These are phyloP conservation scores for Helicorthomorpha holstii DNA, from an alignment of 1,140 invertebrate species.

Conservation along the genomic window DNA sequence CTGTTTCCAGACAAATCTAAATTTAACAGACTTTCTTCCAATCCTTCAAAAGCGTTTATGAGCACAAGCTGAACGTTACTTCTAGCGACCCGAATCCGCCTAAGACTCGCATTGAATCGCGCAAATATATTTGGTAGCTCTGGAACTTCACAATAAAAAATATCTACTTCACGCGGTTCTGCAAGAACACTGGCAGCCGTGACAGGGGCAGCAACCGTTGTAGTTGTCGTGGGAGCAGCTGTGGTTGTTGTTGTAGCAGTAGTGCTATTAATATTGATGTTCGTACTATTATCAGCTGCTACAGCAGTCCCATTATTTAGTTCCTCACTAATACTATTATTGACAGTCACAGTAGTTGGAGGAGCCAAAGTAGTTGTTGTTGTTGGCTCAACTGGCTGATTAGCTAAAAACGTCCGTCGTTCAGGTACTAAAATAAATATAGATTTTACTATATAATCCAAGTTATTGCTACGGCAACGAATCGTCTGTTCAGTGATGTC, in stretches of 20 bases:
- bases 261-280: no score
- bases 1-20: constrained; percentile 10
- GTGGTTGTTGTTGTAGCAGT: no score
- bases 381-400: neutral
- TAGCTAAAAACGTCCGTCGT: no score
- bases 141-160: neutral
- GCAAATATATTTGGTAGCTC: constrained; percentile 1
- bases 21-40: constrained; percentile 3
- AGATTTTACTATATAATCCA: neutral
- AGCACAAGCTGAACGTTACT: neutral
- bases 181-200: no score
- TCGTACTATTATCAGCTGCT: no score
- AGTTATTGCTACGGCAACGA: neutral
- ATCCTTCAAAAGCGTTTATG: constrained; percentile 6
- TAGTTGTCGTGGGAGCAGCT: no score
- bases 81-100: neutral
- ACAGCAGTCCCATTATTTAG: no score
- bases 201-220: no score
- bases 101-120: neutral
- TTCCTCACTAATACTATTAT: no score
- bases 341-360: no score
- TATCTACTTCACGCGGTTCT: neutral
- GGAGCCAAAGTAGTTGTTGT: no score
- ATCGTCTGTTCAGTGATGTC: neutral
- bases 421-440: neutral